Evolutionary conservation across 2,113 vertebrate species (phyloP).

Genomic region (Brachypteracias leptosomus): DNA sequence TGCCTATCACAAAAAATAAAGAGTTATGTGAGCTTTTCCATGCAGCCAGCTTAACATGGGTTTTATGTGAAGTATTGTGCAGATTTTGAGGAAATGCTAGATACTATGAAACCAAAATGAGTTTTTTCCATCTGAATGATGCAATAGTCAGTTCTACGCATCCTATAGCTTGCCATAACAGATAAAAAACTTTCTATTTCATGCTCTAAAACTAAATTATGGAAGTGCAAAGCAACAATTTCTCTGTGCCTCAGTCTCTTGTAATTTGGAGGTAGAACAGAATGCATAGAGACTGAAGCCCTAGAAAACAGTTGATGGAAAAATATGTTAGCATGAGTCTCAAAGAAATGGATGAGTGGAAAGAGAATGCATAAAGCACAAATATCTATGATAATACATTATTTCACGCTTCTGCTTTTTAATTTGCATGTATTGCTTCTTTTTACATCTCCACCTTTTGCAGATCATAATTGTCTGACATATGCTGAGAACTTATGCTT

Average conservation of each 20-base stretch:
- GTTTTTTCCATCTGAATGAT: background rate
- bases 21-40: slow-evolving; percentile 3
- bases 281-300: background rate
- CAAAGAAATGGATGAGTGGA: background rate
- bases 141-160: background rate
- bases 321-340: background rate
- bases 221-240: background rate
- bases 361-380: background rate
- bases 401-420: background rate
- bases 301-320: background rate
- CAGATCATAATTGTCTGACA: background rate
- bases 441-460: background rate
- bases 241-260: background rate
- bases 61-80: background rate
- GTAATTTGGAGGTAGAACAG: background rate
- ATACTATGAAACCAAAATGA: background rate
- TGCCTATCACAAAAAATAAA: background rate
- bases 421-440: background rate
- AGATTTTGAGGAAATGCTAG: background rate
- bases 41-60: background rate
- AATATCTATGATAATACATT: background rate
- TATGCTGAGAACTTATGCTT: fast-evolving
- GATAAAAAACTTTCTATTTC: background rate
- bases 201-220: background rate
- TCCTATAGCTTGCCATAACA: background rate